These are phyloP conservation scores for Python bivittatus DNA, from an alignment of 2,113 vertebrate genomes.

Conservation along the genomic window DNA sequence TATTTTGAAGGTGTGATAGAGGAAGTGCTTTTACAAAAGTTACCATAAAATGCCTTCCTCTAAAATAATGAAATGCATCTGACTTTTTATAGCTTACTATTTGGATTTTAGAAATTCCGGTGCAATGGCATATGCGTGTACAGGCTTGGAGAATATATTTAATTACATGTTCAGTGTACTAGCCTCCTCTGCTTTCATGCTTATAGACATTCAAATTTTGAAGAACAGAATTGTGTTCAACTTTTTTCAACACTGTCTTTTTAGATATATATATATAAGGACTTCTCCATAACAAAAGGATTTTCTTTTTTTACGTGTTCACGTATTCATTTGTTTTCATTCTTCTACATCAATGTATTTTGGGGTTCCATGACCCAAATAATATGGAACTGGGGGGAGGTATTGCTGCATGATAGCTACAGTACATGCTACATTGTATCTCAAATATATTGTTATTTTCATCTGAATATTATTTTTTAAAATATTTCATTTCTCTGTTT, in stretches of 20 bases:
- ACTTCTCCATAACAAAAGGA: conserved; percentile 32
- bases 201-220: conserved; percentile 25
- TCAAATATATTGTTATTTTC: conserved; percentile 26
- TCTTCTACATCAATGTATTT: conserved; percentile 49
- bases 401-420: background rate
- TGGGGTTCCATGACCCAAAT: conserved; percentile 41
- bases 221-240: conserved; percentile 38
- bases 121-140: conserved; percentile 27
- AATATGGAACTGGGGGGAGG: conserved; percentile 31
- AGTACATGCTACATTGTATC: conserved; percentile 28
- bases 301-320: conserved; percentile 52
- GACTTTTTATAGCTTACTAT: conserved; percentile 21
- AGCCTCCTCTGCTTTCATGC: conserved; percentile 38
- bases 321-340: conserved; percentile 39
- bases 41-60: conserved; percentile 27
- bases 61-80: conserved; percentile 18
- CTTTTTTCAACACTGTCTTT: conserved; percentile 57
- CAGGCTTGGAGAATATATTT: conserved; percentile 56
- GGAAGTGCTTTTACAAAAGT: conserved; percentile 29
- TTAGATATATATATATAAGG: conserved; percentile 44
- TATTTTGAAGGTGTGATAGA: conserved; percentile 53
- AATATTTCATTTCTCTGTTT: conserved; percentile 55
- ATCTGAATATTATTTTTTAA: conserved; percentile 9
- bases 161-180: conserved; percentile 51
- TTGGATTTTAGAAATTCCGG: conserved; percentile 44